Conservation (phyloP, 2,888 invertebrate species). For the Orchesella flavescens region DNA sequence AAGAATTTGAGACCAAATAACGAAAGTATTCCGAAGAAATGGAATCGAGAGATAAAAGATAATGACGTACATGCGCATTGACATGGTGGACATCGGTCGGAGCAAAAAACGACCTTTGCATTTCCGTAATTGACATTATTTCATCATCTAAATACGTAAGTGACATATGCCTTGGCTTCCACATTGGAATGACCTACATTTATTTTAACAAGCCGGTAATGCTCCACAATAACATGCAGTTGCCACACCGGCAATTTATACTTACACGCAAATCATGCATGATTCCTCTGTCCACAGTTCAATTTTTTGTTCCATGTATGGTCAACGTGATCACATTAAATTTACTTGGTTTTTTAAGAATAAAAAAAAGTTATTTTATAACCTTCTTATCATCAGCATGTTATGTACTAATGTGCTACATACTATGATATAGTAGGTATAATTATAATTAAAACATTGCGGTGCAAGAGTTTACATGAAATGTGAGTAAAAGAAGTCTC, state of each 20-base stretch:
- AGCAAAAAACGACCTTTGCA: conserved; percentile 33
- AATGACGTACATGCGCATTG: no score
- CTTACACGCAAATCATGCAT: conserved; percentile 22
- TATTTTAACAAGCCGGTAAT: conserved; percentile 2
- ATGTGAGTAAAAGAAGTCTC: conserved; percentile 2
- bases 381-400: conserved; percentile 9
- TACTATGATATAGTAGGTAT: background rate
- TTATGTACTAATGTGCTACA: background rate
- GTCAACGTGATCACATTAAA: conserved; percentile 44
- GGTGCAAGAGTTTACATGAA: background rate
- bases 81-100: background rate
- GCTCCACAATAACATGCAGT: background rate
- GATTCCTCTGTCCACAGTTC: conserved; percentile 46
- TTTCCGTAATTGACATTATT: conserved; percentile 16
- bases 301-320: conserved; percentile 56
- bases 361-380: background rate
- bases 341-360: no score
- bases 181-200: conserved; percentile 6
- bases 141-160: background rate
- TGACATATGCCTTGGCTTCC: background rate
- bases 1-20: no score
- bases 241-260: conserved; percentile 23
- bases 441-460: background rate
- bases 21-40: no score
- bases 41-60: no score